Evolutionary conservation across 2,113 vertebrate genomes (phyloP).

Genomic region (Dolichotis patagonum): DNA sequence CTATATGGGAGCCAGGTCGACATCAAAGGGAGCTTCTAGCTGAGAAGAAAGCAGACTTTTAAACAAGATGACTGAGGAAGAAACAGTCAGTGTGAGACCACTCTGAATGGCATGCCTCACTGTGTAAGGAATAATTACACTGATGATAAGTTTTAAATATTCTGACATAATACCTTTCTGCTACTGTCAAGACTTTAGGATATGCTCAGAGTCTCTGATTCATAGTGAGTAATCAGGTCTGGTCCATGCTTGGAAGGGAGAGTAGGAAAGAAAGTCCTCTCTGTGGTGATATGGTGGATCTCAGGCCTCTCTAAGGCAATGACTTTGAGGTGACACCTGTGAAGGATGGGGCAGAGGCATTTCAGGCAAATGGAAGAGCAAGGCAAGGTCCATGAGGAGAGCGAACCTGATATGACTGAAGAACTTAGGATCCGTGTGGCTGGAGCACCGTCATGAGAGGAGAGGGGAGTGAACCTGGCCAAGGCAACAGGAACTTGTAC

Average conservation of each 20-base stretch:
- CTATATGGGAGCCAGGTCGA: fast-evolving
- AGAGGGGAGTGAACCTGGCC: not conserved
- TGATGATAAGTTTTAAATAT: not conserved
- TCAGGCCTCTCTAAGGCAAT: not conserved
- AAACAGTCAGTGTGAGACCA: not conserved
- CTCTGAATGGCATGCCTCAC: not conserved
- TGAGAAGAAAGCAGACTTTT: not conserved
- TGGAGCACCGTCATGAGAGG: not conserved
- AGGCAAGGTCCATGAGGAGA: not conserved
- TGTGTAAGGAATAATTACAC: not conserved
- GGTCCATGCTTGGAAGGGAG: not conserved
- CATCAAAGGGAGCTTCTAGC: not conserved
- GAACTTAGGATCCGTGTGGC: not conserved
- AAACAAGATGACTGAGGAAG: not conserved
- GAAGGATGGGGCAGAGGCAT: not conserved
- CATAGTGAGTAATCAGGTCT: not conserved
- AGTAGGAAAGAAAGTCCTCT: not conserved
- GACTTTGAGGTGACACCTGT: not conserved
- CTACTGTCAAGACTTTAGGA: not conserved
- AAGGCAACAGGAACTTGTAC: not conserved
- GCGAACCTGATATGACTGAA: not conserved
- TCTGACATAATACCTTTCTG: not conserved
- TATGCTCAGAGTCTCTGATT: not conserved
- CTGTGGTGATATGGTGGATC: not conserved
- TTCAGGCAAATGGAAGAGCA: not conserved